phyloP scores from a whole-genome alignment of 92 coral and sea anemone genomes.

The Parazoanthus atlanticus region DNA sequence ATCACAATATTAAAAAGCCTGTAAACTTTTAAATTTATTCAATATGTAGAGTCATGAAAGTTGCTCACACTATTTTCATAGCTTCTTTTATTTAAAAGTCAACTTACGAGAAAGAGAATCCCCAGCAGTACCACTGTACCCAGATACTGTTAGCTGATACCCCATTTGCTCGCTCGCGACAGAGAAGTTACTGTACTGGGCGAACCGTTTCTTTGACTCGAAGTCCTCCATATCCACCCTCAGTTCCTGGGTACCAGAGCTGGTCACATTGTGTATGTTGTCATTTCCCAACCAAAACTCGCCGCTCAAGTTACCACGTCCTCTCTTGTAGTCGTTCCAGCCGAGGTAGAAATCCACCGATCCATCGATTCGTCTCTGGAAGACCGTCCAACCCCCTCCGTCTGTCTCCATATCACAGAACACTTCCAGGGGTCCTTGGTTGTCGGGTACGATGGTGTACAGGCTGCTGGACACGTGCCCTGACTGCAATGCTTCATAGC shows the following conservation, averaged over 20 bases:
- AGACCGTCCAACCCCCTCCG: neutral
- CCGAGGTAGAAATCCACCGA: constrained; percentile 3
- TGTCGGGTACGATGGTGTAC: neutral
- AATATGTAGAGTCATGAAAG: neutral
- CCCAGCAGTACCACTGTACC: neutral
- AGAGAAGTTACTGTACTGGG: neutral
- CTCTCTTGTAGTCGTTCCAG: neutral
- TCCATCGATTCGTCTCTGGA: constrained; percentile 1
- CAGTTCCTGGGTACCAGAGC: neutral
- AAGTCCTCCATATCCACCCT: neutral
- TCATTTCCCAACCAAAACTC: constrained; percentile 2
- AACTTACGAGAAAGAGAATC: neutral
- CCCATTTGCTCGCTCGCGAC: neutral
- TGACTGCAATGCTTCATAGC: neutral
- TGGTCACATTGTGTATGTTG: neutral
- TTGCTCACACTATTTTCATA: neutral
- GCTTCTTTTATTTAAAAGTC: neutral
- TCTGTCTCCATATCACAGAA: neutral
- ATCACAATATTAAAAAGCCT: too few species aligned
- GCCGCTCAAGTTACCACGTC: neutral
- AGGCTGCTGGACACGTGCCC: neutral
- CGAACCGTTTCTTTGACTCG: neutral
- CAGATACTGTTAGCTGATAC: neutral
- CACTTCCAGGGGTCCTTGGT: neutral
- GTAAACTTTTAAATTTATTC: too few species aligned